Conservation (phyloP, 2,113 vertebrate genomes). For the Brachypteracias leptosomus region DNA sequence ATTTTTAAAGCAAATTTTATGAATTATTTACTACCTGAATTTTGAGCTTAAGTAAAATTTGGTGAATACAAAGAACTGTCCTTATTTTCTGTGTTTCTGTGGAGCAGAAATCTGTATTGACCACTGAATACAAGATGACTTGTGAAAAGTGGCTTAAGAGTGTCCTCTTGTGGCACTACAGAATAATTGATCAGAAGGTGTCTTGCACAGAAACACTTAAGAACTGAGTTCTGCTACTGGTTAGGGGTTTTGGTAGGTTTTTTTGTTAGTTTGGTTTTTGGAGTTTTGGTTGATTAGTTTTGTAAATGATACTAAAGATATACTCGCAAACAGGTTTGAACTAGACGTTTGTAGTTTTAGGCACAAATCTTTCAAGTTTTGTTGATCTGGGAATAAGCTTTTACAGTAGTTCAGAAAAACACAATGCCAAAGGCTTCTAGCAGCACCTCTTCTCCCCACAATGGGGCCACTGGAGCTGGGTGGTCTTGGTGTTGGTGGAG, state of each 20-base stretch:
- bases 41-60: not conserved
- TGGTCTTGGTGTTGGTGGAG: not conserved
- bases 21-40: not conserved
- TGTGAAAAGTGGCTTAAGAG: not conserved
- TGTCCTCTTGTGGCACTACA: conserved; percentile 20
- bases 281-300: not conserved
- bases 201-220: not conserved
- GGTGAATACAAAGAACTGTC: not conserved
- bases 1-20: not conserved
- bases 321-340: not conserved
- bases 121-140: not conserved
- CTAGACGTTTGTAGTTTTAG: not conserved
- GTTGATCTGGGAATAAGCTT: not conserved
- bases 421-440: not conserved
- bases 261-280: not conserved
- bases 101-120: not conserved
- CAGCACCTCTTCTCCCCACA: accelerated
- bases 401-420: accelerated
- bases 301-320: not conserved
- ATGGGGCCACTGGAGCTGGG: accelerated
- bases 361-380: not conserved
- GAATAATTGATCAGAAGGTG: not conserved
- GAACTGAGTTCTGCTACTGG: not conserved
- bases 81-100: not conserved
- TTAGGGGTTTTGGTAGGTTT: not conserved